These are phyloP conservation scores for Xenopus petersii DNA, from an alignment of 2,797 vertebrate genomes.

Conservation along the genomic window DNA sequence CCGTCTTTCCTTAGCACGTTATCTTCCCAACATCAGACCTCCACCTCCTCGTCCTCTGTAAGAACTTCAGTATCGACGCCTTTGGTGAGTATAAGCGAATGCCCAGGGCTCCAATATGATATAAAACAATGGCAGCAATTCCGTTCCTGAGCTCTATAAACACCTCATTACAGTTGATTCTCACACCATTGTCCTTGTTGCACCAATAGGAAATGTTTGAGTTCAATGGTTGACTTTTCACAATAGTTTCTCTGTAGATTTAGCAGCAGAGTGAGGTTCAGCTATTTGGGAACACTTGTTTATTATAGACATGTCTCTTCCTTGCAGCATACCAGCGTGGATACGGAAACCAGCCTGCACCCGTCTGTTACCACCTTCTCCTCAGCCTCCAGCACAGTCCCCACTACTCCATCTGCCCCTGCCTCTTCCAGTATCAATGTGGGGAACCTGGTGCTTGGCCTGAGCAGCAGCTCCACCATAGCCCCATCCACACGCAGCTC, in stretches of 20 bases:
- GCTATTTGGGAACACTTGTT: no score
- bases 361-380: conserved; percentile 85
- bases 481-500: conserved; percentile 80
- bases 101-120: background rate
- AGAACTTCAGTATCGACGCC: conserved; percentile 70
- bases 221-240: no score
- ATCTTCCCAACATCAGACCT: conserved; percentile 85
- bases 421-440: conserved; percentile 77
- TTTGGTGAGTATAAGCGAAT: conserved; percentile 61
- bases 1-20: conserved; percentile 69
- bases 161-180: no score
- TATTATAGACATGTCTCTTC: background rate
- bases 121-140: background rate
- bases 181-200: no score
- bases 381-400: conserved; percentile 72
- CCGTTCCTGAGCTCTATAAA: no score
- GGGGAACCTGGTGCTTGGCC: conserved; percentile 79
- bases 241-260: background rate
- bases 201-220: no score
- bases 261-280: background rate
- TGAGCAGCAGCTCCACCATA: conserved; percentile 72
- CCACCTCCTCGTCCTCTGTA: conserved; percentile 73
- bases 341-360: conserved; percentile 87
- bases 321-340: conserved; percentile 82
- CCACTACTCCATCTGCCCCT: conserved; percentile 72